A percentile compares a stretch with the other conserved stretches of the same genome.
phyloP scores from a whole-genome alignment of 2,113 vertebrate genomes.

The Tursiops truncatus region DNA sequence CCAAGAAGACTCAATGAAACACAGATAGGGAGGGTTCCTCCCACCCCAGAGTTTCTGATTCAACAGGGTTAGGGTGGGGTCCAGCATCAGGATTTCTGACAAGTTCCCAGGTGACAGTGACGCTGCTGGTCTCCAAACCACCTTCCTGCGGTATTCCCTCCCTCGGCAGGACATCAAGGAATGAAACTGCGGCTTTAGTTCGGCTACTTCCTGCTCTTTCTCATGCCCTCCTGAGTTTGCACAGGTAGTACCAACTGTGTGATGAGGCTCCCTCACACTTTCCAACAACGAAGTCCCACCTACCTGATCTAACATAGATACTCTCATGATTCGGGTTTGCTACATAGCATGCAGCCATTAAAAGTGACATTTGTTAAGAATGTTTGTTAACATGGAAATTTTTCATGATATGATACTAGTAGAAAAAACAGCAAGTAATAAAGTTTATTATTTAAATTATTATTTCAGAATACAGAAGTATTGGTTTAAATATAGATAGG shows the following conservation, averaged over 20 bases:
- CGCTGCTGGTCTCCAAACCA: neutral
- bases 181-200: rapidly evolving
- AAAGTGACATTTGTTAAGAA: neutral
- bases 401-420: neutral
- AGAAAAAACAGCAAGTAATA: neutral
- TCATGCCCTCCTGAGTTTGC: neutral
- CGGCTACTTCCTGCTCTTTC: neutral
- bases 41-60: neutral
- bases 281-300: neutral
- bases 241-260: neutral
- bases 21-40: neutral
- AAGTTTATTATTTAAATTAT: neutral
- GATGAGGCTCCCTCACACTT: neutral
- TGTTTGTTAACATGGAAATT: neutral
- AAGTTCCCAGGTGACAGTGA: too few relatives aligned
- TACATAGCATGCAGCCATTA: neutral
- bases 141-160: neutral
- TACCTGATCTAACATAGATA: neutral
- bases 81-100: neutral
- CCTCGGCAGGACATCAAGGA: neutral
- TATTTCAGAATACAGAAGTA: neutral
- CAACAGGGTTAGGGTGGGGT: too few relatives aligned
- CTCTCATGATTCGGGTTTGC: neutral
- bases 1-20: neutral
- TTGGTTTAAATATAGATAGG: neutral